phyloP scores from a whole-genome alignment of 2,113 vertebrate species.

The Seriola rivoliana region DNA sequence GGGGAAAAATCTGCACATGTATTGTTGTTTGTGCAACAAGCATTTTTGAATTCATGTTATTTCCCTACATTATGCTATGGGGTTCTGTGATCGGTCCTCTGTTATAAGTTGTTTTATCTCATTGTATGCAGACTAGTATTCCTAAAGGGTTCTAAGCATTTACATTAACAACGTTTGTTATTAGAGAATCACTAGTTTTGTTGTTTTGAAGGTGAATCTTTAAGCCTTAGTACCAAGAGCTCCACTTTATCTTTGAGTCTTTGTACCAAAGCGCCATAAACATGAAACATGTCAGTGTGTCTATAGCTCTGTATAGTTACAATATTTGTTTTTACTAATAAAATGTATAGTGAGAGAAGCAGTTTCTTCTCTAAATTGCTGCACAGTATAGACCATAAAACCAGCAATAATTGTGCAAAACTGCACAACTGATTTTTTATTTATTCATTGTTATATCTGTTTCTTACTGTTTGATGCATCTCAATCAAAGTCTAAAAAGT shows the following conservation, averaged over 20 bases:
- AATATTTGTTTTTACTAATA: slow-evolving; percentile 6
- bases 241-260: not conserved
- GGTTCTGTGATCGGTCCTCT: not conserved
- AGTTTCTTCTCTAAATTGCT: not conserved
- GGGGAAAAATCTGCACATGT: too few species aligned
- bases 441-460: not conserved
- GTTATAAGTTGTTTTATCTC: not conserved
- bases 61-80: too few species aligned
- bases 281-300: slow-evolving; percentile 32
- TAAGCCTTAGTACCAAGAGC: not conserved
- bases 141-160: not conserved
- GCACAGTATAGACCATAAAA: not conserved
- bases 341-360: not conserved
- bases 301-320: not conserved
- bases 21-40: not conserved
- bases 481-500: not conserved
- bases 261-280: not conserved
- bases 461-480: not conserved
- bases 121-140: not conserved
- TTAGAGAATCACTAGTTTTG: not conserved
- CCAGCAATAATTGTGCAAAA: not conserved
- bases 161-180: not conserved
- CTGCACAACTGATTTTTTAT: not conserved
- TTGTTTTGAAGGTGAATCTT: not conserved
- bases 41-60: not conserved